Evolutionary conservation across 2,113 vertebrate species (phyloP).

Genomic region (Dendropsophus ebraccatus): DNA sequence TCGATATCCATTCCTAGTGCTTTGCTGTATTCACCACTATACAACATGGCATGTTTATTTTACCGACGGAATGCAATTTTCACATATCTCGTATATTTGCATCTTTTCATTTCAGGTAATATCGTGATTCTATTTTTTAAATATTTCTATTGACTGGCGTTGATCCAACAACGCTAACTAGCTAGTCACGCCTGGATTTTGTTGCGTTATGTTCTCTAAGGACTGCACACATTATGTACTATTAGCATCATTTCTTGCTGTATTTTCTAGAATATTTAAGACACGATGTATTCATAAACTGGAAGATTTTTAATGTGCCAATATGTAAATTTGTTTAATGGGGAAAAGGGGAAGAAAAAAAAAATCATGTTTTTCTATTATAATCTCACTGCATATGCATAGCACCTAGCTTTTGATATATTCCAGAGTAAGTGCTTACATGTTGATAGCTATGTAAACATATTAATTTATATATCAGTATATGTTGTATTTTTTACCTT

Average conservation of each 20-base stretch:
- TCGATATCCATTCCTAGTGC: neutral
- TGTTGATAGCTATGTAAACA: conserved; percentile 9
- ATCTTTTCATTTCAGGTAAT: neutral
- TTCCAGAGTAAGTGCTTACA: neutral
- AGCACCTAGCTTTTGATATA: neutral
- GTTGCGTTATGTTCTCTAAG: neutral
- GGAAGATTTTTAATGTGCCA: neutral
- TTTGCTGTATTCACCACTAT: conserved; percentile 11
- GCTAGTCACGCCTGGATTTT: conserved; percentile 11
- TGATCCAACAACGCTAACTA: neutral
- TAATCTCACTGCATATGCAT: neutral
- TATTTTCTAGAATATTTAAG: neutral
- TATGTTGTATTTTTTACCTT: neutral
- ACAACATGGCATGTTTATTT: conserved; percentile 42
- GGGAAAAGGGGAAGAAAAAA: too few relatives aligned
- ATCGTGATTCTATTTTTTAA: neutral
- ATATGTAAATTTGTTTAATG: conserved; percentile 28
- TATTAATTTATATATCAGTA: neutral
- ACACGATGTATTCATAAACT: neutral
- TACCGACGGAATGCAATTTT: neutral
- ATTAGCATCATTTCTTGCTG: neutral
- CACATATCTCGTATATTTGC: neutral
- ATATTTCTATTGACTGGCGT: neutral
- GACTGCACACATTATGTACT: neutral
- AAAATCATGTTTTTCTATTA: neutral